phyloP scores from a whole-genome alignment of 1,140 invertebrate species.

The Nephila pilipes region DNA sequence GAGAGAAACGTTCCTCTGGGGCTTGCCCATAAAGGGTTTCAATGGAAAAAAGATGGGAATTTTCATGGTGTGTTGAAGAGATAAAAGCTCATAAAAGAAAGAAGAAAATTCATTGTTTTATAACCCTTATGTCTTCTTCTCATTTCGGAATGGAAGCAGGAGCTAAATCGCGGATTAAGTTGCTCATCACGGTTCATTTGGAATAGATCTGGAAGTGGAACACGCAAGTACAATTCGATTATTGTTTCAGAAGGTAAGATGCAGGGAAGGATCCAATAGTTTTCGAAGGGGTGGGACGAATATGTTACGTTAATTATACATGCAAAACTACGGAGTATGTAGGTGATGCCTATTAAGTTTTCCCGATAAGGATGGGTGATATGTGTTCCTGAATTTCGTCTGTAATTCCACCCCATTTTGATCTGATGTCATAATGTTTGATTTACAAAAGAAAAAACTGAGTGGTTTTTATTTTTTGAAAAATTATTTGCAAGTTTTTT shows the following conservation, averaged over 20 bases:
- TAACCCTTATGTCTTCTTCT: constrained; percentile 14
- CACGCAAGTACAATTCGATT: constrained; percentile 9
- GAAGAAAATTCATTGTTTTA: constrained; percentile 15
- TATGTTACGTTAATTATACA: too few species aligned
- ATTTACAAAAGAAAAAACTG: too few species aligned
- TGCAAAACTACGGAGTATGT: too few species aligned
- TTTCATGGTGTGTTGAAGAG: constrained; percentile 39
- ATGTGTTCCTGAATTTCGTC: too few species aligned
- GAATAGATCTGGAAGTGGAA: not conserved
- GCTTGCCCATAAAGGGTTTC: constrained; percentile 13
- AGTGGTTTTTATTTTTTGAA: too few species aligned
- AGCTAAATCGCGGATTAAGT: constrained; percentile 33
- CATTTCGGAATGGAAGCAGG: not conserved
- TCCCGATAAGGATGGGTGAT: too few species aligned
- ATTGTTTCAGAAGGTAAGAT: not conserved
- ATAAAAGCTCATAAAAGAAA: constrained; percentile 46
- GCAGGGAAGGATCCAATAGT: not conserved
- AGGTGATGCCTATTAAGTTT: too few species aligned
- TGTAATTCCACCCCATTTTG: too few species aligned
- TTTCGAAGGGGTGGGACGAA: too few species aligned
- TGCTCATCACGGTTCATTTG: not conserved
- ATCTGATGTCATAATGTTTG: too few species aligned
- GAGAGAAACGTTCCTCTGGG: not conserved
- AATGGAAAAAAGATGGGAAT: constrained; percentile 31
- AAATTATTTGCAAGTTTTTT: too few species aligned